Percentiles rank a stretch among this genome's conserved stretches.
Evolutionary conservation across 2,797 vertebrate genomes (phyloP).

Genomic region (Tadarida brasiliensis): DNA sequence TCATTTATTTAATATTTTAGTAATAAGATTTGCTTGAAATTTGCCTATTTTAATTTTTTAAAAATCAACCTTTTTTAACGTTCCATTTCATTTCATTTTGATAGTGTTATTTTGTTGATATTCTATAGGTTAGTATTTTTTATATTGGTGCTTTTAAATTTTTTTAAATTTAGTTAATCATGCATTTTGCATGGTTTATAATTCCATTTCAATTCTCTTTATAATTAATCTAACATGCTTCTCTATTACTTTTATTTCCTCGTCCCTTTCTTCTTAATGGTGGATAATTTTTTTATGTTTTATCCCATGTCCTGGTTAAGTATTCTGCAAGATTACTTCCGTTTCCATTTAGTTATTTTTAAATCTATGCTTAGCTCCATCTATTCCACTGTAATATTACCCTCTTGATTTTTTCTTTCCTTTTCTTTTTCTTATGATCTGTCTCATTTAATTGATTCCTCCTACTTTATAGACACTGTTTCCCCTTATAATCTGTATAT

Average conservation of each 20-base stretch:
- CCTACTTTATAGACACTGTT: neutral
- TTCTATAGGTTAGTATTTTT: neutral
- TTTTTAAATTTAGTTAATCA: slow-evolving; percentile 7
- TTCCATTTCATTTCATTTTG: neutral
- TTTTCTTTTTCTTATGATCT: neutral
- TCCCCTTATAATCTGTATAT: neutral
- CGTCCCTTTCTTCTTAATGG: neutral
- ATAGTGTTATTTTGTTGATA: neutral
- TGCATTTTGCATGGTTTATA: neutral
- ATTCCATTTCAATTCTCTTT: neutral
- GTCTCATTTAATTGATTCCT: neutral
- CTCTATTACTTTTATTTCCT: neutral
- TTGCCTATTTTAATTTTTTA: neutral
- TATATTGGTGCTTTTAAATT: neutral
- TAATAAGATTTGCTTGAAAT: neutral
- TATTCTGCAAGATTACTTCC: neutral
- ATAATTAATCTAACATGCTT: neutral
- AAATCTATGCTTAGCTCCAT: neutral
- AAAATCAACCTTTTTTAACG: neutral
- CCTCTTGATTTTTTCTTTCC: neutral
- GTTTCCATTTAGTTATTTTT: neutral
- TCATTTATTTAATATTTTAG: neutral
- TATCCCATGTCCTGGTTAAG: neutral
- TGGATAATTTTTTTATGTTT: neutral
- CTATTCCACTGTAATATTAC: neutral